These are phyloP conservation scores for Manduca sexta DNA, from an alignment of 1,140 invertebrate genomes.

Conservation along the genomic window DNA sequence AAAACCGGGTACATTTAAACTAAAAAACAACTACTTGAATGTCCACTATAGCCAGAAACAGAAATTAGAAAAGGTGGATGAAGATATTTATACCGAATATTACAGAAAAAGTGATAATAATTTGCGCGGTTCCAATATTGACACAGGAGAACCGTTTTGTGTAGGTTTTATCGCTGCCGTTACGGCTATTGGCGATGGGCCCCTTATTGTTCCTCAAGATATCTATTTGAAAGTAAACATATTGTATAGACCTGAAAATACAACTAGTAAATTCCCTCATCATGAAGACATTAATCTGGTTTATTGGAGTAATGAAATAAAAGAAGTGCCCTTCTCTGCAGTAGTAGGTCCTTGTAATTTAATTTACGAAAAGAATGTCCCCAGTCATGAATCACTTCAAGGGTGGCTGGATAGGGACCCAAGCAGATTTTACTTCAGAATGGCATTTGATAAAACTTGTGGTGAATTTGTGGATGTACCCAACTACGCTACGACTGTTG, in stretches of 20 bases:
- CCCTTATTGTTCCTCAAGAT: constrained; percentile 72
- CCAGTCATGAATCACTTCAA: constrained; percentile 59
- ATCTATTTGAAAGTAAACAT: constrained; percentile 81
- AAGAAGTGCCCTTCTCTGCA: constrained; percentile 58
- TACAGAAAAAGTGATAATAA: constrained; percentile 83
- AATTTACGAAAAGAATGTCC: constrained; percentile 57
- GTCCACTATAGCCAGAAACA: constrained; percentile 33
- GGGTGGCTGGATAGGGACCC: constrained; percentile 79
- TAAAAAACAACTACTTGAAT: constrained; percentile 65
- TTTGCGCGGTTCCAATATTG: constrained; percentile 82
- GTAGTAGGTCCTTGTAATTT: constrained; percentile 57
- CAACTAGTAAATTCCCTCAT: constrained; percentile 75
- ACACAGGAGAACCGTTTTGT: constrained; percentile 84
- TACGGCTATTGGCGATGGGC: constrained; percentile 67
- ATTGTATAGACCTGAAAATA: constrained; percentile 87
- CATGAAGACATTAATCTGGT: constrained; percentile 83
- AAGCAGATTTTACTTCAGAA: constrained; percentile 84
- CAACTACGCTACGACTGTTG: constrained; percentile 73
- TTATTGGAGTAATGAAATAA: constrained; percentile 86
- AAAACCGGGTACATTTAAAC: constrained; percentile 78
- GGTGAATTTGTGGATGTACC: constrained; percentile 79
- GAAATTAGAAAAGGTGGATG: constrained; percentile 77
- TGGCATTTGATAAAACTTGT: constrained; percentile 78
- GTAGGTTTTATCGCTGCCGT: constrained; percentile 80
- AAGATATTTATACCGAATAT: constrained; percentile 83